Conservation (phyloP, 2,797 vertebrate species). For the Characodon lateralis region DNA sequence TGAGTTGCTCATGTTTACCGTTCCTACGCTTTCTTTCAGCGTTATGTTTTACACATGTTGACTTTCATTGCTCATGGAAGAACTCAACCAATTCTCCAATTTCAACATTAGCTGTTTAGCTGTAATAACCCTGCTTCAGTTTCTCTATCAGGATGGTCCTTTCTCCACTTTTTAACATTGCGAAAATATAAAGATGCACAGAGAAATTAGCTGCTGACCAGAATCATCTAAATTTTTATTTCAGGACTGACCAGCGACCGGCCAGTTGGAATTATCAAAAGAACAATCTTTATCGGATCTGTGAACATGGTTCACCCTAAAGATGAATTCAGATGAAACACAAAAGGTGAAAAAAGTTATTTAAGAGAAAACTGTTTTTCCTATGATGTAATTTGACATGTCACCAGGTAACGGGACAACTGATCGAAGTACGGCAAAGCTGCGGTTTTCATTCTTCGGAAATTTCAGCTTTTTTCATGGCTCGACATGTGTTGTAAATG, state of each 20-base stretch:
- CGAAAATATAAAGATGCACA: not conserved
- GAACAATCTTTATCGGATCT: too few species aligned
- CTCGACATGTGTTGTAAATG: not conserved
- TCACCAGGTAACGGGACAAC: not conserved
- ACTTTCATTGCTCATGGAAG: slow-evolving; percentile 5
- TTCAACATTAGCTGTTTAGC: not conserved
- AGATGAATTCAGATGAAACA: too few species aligned
- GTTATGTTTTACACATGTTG: too few species aligned
- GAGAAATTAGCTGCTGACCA: not conserved
- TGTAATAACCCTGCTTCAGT: not conserved
- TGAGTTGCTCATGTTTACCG: too few species aligned
- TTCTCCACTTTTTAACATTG: not conserved
- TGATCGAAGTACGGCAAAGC: not conserved
- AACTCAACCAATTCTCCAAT: not conserved
- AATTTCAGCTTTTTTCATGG: not conserved
- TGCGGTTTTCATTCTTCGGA: not conserved
- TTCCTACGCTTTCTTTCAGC: too few species aligned
- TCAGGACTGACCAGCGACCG: not conserved
- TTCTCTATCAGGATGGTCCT: not conserved
- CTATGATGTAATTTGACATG: too few species aligned
- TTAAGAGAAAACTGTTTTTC: too few species aligned
- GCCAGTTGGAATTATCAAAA: too few species aligned
- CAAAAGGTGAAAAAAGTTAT: too few species aligned
- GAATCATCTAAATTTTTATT: not conserved
- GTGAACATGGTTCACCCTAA: too few species aligned